Conservation (phyloP, 1,140 invertebrate genomes). For the Plodia interpunctella region DNA sequence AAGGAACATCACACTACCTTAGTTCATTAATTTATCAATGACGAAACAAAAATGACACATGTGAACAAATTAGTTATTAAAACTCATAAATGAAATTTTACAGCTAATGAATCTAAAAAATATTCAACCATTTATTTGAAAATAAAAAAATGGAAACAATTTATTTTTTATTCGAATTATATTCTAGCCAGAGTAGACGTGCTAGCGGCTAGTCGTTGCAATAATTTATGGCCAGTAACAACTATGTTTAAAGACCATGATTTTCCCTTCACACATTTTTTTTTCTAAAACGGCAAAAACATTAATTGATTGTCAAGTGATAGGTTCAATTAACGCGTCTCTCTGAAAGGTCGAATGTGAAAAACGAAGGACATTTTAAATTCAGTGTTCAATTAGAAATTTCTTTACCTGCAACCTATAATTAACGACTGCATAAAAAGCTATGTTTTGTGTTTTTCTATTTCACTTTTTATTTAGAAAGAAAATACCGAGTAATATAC, state of each 20-base stretch:
- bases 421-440: no score
- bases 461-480: no score
- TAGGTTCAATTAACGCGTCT: conserved; percentile 7
- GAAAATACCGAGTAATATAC: no score
- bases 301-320: conserved; percentile 32
- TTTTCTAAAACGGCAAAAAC: conserved; percentile 27
- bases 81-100: no score
- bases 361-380: background rate
- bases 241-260: conserved; percentile 20
- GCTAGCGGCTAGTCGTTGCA: conserved; percentile 38
- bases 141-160: no score
- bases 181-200: conserved; percentile 27
- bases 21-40: background rate
- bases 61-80: no score
- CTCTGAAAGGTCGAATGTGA: background rate
- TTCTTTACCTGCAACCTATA: no score
- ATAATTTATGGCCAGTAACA: conserved; percentile 39
- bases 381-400: no score
- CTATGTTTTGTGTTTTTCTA: no score
- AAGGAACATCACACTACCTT: background rate
- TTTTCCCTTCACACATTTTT: conserved; percentile 56
- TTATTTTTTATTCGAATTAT: conserved; percentile 21
- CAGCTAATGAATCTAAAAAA: no score
- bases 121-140: no score
- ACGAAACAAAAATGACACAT: background rate